These are phyloP conservation scores for Poeciliopsis retropinna DNA, from an alignment of 2,113 vertebrate species.

Conservation along the genomic window DNA sequence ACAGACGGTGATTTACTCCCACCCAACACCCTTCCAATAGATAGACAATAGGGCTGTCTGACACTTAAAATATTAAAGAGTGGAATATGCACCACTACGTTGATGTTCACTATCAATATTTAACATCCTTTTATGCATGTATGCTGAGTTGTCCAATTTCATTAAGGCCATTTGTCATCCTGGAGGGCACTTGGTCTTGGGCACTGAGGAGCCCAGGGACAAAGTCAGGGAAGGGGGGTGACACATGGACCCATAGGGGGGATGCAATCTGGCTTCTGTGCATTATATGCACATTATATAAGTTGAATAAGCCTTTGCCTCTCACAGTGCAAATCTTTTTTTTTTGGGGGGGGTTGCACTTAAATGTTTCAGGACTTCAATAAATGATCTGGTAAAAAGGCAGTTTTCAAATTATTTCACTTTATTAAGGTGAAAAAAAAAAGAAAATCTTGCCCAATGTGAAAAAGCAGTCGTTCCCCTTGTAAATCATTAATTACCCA, in stretches of 20 bases:
- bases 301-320: background rate
- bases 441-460: background rate
- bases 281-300: background rate
- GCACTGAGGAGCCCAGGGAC: conserved; percentile 68
- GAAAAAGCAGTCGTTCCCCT: background rate
- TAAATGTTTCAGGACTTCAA: background rate
- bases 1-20: conserved; percentile 69
- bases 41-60: conserved; percentile 88
- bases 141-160: conserved; percentile 99
- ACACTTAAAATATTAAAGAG: conserved; percentile 95
- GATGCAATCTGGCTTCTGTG: conserved; percentile 4
- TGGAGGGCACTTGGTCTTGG: conserved; percentile 80
- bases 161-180: conserved; percentile 98
- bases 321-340: background rate
- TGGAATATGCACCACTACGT: conserved; percentile 91
- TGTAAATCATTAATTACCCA: background rate
- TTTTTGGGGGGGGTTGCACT: background rate
- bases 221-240: conserved; percentile 50
- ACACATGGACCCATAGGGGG: conserved; percentile 38
- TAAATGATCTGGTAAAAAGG: background rate
- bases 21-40: conserved; percentile 44
- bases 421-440: background rate
- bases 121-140: conserved; percentile 98
- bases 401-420: background rate
- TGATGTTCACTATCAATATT: conserved; percentile 97